Percentiles rank a stretch among this genome's conserved stretches.
Evolutionary conservation across 1,140 invertebrate species (phyloP).

Genomic region (Arctopsyche grandis): DNA sequence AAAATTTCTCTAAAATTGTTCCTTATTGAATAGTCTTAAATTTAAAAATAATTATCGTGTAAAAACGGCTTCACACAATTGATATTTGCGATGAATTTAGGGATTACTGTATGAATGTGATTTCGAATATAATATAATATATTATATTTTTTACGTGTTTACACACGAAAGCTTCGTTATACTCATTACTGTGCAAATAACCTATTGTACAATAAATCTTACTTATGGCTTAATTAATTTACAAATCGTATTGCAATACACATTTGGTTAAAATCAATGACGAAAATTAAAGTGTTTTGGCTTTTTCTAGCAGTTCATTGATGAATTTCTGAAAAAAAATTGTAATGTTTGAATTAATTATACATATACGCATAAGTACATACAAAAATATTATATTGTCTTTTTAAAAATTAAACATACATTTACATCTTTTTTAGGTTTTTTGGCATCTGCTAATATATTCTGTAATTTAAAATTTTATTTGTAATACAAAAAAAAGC

Average conservation of each 20-base stretch:
- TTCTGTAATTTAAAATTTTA: conserved; percentile 67
- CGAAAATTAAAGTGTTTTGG: conserved; percentile 77
- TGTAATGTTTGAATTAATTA: conserved; percentile 41
- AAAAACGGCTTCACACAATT: no score
- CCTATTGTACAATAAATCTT: conserved; percentile 45
- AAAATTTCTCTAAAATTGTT: no score
- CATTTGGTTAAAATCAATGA: conserved; percentile 50
- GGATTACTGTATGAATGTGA: no score
- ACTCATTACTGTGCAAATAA: conserved; percentile 10
- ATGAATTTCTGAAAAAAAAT: conserved; percentile 84
- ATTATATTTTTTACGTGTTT: no score
- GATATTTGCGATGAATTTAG: no score
- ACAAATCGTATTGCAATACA: conserved; percentile 40
- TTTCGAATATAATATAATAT: no score
- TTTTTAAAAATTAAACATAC: conserved; percentile 70
- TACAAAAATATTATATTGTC: no score
- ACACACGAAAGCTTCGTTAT: neutral
- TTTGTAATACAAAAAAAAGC: no score
- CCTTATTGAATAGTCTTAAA: no score
- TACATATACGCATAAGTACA: conserved; percentile 52
- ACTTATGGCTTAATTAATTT: conserved; percentile 53
- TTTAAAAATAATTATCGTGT: no score
- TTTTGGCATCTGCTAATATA: conserved; percentile 82
- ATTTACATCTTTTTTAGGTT: conserved; percentile 85
- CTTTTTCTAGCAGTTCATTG: conserved; percentile 87